Evolutionary conservation across 1,140 invertebrate genomes (phyloP).

Genomic region (Caenorhabditis brenneri): DNA sequence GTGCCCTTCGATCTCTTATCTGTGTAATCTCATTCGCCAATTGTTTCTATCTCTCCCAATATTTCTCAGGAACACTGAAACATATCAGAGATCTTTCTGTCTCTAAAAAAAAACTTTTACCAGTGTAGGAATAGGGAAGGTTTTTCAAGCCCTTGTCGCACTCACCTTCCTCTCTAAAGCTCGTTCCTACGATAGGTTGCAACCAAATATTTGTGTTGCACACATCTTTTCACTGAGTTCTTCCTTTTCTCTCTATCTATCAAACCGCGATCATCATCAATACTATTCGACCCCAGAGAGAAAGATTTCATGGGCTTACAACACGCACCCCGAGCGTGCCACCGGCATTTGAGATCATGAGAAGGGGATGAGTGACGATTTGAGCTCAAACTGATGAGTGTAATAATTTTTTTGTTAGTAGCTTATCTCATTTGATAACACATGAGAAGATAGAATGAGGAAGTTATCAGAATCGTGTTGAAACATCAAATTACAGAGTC

Average conservation of each 20-base stretch:
- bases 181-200: conserved; percentile 24
- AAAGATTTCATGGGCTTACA: background rate
- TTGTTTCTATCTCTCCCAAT: background rate
- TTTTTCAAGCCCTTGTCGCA: background rate
- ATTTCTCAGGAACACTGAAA: background rate
- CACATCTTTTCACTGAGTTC: conserved; percentile 17
- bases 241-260: background rate
- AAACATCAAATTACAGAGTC: background rate
- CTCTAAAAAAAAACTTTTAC: background rate
- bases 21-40: background rate
- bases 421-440: background rate
- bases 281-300: conserved; percentile 18
- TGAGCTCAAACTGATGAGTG: background rate
- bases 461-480: background rate
- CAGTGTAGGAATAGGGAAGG: background rate
- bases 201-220: conserved; percentile 43
- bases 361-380: conserved; percentile 27
- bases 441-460: background rate
- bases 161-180: background rate
- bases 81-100: background rate
- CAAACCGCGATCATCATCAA: conserved; percentile 40
- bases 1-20: conserved; percentile 33
- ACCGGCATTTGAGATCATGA: conserved; percentile 28
- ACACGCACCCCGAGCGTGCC: conserved; percentile 17
- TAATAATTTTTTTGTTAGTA: conserved; percentile 12